Evolutionary conservation across 2,113 vertebrate species (phyloP).

Genomic region (Vireo altiloquus): DNA sequence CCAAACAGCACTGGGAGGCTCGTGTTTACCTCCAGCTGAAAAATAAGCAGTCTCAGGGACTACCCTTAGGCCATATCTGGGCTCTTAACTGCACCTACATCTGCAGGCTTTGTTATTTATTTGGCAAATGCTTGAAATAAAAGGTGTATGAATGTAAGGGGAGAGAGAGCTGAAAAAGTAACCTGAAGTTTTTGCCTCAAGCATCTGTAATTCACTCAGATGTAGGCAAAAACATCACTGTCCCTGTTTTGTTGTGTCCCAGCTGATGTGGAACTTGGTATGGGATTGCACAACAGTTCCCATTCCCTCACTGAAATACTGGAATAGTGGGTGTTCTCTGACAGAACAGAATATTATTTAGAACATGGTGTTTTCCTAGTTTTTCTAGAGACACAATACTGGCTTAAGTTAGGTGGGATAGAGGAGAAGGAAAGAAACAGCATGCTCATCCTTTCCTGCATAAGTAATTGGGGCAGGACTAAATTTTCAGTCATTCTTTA

Average conservation of each 20-base stretch:
- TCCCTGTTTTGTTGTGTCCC: background rate
- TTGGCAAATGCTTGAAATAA: background rate
- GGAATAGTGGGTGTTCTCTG: background rate
- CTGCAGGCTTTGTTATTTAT: background rate
- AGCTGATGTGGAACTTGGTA: background rate
- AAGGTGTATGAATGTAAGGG: background rate
- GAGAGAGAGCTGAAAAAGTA: background rate
- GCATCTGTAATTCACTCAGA: background rate
- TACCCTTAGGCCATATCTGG: background rate
- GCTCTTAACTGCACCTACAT: fast-evolving
- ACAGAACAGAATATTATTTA: background rate
- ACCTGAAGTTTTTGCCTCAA: background rate
- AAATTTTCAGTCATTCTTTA: background rate
- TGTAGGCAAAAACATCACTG: background rate
- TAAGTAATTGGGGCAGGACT: background rate
- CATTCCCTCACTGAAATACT: background rate
- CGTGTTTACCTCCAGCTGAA: background rate
- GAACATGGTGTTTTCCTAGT: background rate
- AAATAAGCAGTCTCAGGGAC: background rate
- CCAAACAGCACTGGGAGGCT: background rate
- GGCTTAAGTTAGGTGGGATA: background rate
- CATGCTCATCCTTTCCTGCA: background rate
- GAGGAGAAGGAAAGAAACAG: background rate
- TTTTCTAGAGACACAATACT: background rate
- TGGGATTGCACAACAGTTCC: background rate